Evolutionary conservation across 2,113 vertebrate species (phyloP).

Genomic region (Plestiodon gilberti): DNA sequence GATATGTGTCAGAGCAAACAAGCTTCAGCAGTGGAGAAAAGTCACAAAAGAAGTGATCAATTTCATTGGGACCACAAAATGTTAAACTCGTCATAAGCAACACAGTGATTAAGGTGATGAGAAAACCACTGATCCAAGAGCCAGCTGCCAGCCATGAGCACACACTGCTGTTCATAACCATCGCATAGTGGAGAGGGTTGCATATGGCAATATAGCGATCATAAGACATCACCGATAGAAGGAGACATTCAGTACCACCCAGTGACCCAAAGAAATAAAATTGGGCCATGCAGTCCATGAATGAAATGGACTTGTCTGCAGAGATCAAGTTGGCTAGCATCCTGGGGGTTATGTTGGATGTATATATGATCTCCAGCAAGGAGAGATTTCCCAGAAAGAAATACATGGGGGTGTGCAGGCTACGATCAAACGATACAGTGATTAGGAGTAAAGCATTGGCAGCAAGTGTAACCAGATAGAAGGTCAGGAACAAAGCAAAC

Average conservation of each 20-base stretch:
- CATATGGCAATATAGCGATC: background rate
- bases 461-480: background rate
- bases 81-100: background rate
- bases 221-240: slow-evolving; percentile 55
- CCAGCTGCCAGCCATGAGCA: background rate
- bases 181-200: background rate
- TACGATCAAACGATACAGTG: background rate
- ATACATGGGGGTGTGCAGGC: background rate
- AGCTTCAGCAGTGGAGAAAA: background rate
- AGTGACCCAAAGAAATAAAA: slow-evolving; percentile 66
- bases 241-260: slow-evolving; percentile 55
- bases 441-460: background rate
- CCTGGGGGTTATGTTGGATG: slow-evolving; percentile 53
- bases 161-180: background rate
- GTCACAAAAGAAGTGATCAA: background rate
- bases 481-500: background rate
- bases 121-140: background rate
- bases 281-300: slow-evolving; percentile 60
- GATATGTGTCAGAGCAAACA: background rate
- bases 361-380: background rate
- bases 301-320: slow-evolving; percentile 58
- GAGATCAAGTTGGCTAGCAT: slow-evolving; percentile 53
- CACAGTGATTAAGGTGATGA: background rate
- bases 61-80: background rate
- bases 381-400: background rate